A percentile compares a stretch with the other conserved stretches of the same genome.
These are phyloP conservation scores for Austrofundulus limnaeus DNA, from an alignment of 2,113 vertebrate genomes.

Conservation along the genomic window DNA sequence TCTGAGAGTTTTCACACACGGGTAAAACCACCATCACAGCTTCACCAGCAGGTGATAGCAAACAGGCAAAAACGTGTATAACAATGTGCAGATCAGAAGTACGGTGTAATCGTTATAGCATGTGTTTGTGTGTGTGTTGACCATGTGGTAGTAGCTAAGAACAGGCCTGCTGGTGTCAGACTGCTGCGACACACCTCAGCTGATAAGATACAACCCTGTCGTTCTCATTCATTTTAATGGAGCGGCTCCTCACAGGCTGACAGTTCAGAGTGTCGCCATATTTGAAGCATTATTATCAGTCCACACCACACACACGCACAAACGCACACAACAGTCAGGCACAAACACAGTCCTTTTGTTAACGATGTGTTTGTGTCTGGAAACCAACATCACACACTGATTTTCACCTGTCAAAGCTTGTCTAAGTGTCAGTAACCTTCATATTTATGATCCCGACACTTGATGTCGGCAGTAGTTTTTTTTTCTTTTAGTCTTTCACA, in stretches of 20 bases:
- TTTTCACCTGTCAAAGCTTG: background rate
- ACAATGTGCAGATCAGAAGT: no score
- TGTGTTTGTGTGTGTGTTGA: background rate
- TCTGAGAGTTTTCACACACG: no score
- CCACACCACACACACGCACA: slow-evolving; percentile 10
- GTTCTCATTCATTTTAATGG: slow-evolving; percentile 27
- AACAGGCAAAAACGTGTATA: no score
- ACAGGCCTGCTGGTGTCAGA: slow-evolving; percentile 43
- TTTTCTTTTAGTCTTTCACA: background rate
- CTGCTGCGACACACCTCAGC: slow-evolving; percentile 27
- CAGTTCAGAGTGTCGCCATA: slow-evolving; percentile 21
- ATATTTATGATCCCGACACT: background rate
- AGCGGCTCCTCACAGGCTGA: slow-evolving; percentile 39
- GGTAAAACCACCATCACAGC: no score
- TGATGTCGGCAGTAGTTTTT: background rate
- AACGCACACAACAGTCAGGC: background rate
- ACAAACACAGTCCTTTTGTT: background rate
- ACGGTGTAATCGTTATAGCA: background rate
- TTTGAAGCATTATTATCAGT: slow-evolving; percentile 30
- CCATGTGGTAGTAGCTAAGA: slow-evolving; percentile 20
- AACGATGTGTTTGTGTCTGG: background rate
- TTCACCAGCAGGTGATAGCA: no score
- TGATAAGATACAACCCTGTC: slow-evolving; percentile 57
- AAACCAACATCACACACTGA: background rate
- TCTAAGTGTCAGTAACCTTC: background rate